phyloP scores from a whole-genome alignment of 2,113 vertebrate species.

The Zootoca vivipara region DNA sequence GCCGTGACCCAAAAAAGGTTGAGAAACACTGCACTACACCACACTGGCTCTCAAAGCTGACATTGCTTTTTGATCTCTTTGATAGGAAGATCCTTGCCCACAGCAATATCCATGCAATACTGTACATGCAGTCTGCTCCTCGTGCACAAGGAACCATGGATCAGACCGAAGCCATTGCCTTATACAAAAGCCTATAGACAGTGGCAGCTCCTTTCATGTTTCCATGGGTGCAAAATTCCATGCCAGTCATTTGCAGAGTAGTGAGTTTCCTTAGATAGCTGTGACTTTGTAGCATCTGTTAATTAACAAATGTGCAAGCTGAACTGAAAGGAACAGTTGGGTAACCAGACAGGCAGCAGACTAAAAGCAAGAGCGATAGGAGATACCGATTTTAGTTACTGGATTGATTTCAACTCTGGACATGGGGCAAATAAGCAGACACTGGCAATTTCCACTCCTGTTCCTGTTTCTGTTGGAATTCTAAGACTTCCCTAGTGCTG shows the following conservation, averaged over 20 bases:
- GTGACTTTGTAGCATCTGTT: neutral
- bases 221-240: too few relatives aligned
- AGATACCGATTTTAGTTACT: too few relatives aligned
- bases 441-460: too few relatives aligned
- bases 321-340: neutral
- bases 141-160: too few relatives aligned
- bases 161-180: neutral
- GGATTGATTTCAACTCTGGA: too few relatives aligned
- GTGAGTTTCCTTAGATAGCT: neutral
- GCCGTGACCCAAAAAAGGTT: too few relatives aligned
- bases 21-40: too few relatives aligned
- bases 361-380: too few relatives aligned
- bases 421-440: too few relatives aligned
- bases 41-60: too few relatives aligned
- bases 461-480: too few relatives aligned
- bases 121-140: neutral
- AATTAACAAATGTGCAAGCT: neutral
- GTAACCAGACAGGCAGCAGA: neutral
- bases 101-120: neutral
- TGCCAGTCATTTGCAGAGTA: too few relatives aligned
- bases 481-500: neutral
- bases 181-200: neutral
- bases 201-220: neutral
- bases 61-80: neutral
- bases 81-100: neutral